Evolutionary conservation across 92 coral and sea anemone species (phyloP), one percentile per base, ranked within the genome.

Genomic region (Desmophyllum pertusum): DNA sequence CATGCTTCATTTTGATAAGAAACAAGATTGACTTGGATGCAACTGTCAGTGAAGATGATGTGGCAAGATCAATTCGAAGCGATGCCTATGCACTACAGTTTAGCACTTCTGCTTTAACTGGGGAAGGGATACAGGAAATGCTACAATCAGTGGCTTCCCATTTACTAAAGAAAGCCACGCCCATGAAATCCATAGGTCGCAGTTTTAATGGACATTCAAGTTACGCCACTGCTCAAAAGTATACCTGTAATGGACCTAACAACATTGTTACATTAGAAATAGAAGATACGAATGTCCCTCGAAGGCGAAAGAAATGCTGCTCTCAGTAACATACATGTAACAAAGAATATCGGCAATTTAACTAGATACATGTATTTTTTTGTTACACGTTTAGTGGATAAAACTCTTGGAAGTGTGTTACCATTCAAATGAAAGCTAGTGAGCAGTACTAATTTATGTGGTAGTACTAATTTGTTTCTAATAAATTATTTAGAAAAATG

Each of bases 1-100:
- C 93, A 4, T 67, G 70, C 21, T 71, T 82, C 31, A 76, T 93
- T 70, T 88, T 93, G 23, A 77, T 95, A 25, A 79, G 87, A 83
- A 95, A 93, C 84, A 95, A 95, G 80, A 91, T 88, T 70, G 98
- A 95, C 86, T 52, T 95, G 61, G 86, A 76, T 11, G 83, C 83
- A 45, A 74, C 84, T 2, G 82, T 70, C 37, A 72, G 46, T 27
- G 93, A 89, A 40, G 86, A 73, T 36, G 84, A 81, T 5, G 91
- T 61, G 30, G 62, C 83, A 29, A 63, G 18, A 0, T 30, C 42
- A 23, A 65, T 84, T 78, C 84, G 50, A 51, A 19, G 75, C 27
- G 41, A 68, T 57, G 66, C 80, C 21, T 85, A 82, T 41, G 46
- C 86, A 61, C 18, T 70, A 13, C 68, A 72, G 70, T 91, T 85